Evolutionary conservation across 2,797 vertebrate genomes (phyloP).

Genomic region (Anomalospiza imberbis): DNA sequence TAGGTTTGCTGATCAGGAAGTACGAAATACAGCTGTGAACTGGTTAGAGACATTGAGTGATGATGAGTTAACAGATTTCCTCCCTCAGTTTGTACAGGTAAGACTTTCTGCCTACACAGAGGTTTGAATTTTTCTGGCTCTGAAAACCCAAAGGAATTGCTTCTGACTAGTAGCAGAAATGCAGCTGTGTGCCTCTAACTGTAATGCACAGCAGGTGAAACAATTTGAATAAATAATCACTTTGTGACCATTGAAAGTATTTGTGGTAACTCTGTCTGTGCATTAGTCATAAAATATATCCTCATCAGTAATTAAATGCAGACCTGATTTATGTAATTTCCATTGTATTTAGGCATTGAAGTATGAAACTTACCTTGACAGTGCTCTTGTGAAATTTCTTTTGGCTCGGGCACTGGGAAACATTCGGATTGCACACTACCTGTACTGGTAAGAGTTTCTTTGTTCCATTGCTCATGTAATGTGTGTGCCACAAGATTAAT

Average conservation of each 20-base stretch:
- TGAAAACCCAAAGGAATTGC: background rate
- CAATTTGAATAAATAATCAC: background rate
- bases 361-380: conserved; percentile 93
- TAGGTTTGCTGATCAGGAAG: conserved; percentile 94
- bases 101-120: background rate
- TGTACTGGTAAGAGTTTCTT: conserved; percentile 88
- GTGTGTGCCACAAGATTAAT: background rate
- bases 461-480: background rate
- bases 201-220: background rate
- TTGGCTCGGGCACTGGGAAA: conserved; percentile 90
- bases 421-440: conserved; percentile 89
- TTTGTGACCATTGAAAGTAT: background rate
- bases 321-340: background rate
- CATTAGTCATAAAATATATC: background rate
- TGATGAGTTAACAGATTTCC: conserved; percentile 91
- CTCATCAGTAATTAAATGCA: background rate
- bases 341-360: conserved; percentile 85
- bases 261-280: background rate
- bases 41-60: conserved; percentile 92
- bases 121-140: background rate
- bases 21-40: conserved; percentile 84
- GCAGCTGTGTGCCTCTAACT: background rate
- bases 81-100: conserved; percentile 97
- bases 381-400: conserved; percentile 86
- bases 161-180: background rate